Percentiles rank a stretch among this genome's conserved stretches.
Evolutionary conservation across 2,113 vertebrate genomes (phyloP).

Genomic region (zebrafish (Danio rerio)): GRCz12tu NC_133194.1:26359001-26359500

Average conservation of each 20-base stretch:
- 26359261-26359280: slow-evolving; percentile 81
- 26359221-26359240: background rate
- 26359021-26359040: too few relatives aligned
- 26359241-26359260: slow-evolving; percentile 65
- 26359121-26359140: too few relatives aligned
- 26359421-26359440: slow-evolving; percentile 75
- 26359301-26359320: slow-evolving; percentile 83
- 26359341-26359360: slow-evolving; percentile 81
- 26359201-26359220: background rate
- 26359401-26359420: slow-evolving; percentile 82
- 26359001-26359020: too few relatives aligned
- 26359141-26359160: too few relatives aligned
- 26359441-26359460: background rate
- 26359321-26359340: slow-evolving; percentile 86
- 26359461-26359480: too few relatives aligned
- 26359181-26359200: background rate
- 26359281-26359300: slow-evolving; percentile 79
- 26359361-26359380: slow-evolving; percentile 86
- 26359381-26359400: slow-evolving; percentile 78
- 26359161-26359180: too few relatives aligned
- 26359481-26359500: background rate
- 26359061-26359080: too few relatives aligned
- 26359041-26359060: too few relatives aligned
- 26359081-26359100: too few relatives aligned
- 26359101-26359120: too few relatives aligned